Percentiles rank a stretch among this genome's conserved stretches.
These are phyloP conservation scores for Antedon bifida DNA, from an alignment of 35 echinoderm and acorn worm genomes.

Conservation along the genomic window DNA sequence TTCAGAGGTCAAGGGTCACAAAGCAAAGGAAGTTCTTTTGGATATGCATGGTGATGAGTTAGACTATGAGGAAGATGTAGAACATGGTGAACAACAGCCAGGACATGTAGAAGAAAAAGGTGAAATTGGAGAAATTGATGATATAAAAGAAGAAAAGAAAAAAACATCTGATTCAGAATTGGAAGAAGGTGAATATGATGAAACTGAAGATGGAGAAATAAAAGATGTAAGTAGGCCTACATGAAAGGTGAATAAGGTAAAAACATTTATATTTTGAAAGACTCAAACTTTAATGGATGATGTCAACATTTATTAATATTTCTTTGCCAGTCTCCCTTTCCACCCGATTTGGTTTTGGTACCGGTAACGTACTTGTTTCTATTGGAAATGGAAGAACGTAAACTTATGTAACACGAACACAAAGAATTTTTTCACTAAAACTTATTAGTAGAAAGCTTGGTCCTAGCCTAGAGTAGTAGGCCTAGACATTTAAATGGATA, in stretches of 20 bases:
- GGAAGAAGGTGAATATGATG: conserved; percentile 28
- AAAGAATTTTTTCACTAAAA: no score
- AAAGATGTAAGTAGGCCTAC: conserved; percentile 24
- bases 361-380: no score
- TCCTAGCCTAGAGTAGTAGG: no score
- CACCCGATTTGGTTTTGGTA: no score
- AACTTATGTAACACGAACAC: no score
- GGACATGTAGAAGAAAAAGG: conserved; percentile 1
- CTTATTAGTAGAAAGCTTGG: no score
- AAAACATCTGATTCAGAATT: conserved; percentile 2
- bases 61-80: conserved; percentile 93
- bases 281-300: background rate
- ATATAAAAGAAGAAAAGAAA: conserved; percentile 6
- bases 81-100: conserved; percentile 32
- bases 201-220: conserved; percentile 8
- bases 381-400: no score
- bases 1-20: background rate
- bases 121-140: conserved; percentile 7
- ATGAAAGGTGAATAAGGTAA: conserved; percentile 18
- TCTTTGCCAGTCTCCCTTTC: no score
- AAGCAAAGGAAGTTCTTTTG: background rate
- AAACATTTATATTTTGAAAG: no score
- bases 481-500: no score
- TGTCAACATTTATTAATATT: no score
- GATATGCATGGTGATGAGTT: conserved; percentile 65